Evolutionary conservation across 2,888 invertebrate genomes (phyloP), one percentile per base, ranked within the genome.

Genomic region (Osmoderma eremita): DNA sequence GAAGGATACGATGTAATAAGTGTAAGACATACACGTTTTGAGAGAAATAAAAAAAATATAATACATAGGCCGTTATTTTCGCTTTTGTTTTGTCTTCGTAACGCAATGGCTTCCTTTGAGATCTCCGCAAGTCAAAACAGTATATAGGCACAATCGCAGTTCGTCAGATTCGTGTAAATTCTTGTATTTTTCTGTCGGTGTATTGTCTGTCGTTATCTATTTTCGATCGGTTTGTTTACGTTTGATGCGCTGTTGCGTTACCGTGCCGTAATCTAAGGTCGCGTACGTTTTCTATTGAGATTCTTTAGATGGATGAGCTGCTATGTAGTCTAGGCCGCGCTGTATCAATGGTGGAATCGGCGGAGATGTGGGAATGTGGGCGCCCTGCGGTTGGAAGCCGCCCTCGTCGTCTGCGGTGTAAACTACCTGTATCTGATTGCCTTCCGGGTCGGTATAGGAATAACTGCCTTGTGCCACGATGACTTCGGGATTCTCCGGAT

Each of bases 331-430:
- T 42, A 91, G 82, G 30, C 91, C 90, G 80, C 88, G 90, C 78
- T 90, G 90, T 73, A 91, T 91, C 79, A 88, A 90, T 77, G 89
- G 88, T 66, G 91, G 91, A 56, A 84, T 88, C 70, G 91, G 91
- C n/a, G 91, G 91, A 10, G 91, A 88, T 10, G 91, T 91, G 4
- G 91, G 91, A 70, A 91, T 80, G 83, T 91, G 91, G 20, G 87
- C 90, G 15, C 91, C 91, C 83, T 86, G 83, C 1, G 82, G 81
- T 68, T 80, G 79, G 72, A 82, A 82, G 24, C 90, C 90, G 54
- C 87, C 87, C 72, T 89, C 90, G 74, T 91, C 91, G 78, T 91
- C 91, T 65, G 91, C 91, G 3, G 86, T 82, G 78, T 91, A 92
- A 71, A 85, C 88, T 15, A 91, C 79, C 4, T 86, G 87, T 74